Base-by-base conservation (phyloP, 2,113 vertebrate species). In the Chroicocephalus ridibundus region DNA sequence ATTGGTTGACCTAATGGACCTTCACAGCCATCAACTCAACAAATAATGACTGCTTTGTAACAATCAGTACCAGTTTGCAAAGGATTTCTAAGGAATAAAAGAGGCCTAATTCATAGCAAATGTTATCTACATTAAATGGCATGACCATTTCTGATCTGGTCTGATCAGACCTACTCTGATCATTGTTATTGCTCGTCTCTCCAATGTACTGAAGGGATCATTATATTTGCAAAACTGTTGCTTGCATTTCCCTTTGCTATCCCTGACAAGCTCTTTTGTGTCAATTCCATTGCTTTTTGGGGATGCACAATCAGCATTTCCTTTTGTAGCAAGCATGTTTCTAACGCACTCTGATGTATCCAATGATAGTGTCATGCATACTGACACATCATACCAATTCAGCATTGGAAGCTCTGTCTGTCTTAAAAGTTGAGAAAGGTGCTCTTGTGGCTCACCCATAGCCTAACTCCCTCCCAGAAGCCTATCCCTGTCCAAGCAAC, bases 191-290 rank as follows among this genome's bases (percentile, higher is more conserved):
- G 76, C 92, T 74, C 0, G 0, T 78, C 79, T 90, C 51, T 88
- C 79, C 95, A 78, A 55, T 26, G 62, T 38, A n/a, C 54, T 65
- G 66, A 93, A 77, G 75, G 82, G 82, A 94, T 62, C 44, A 77
- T 92, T 86, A 90, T 34, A 86, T 55, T 91, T 83, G 58, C 85
- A 95, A 83, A 95, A 86, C 32, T 46, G 13, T 55, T 46, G 31
- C 62, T 81, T n/a, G 71, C 75, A 90, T 88, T 96, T 94, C 51
- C 58, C 42, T 88, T 82, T 92, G 29, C 71, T 93, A 26, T 86
- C 66, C 93, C 49, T 94, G 94, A 95, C 94, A 94, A 96, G 85
- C 32, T 66, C 68, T 60, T 86, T 86, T 94, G 71, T 93, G 82
- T 90, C 71, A 61, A 69, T 75, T 66, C 32, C 88, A 62, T 15